Evolutionary conservation across 2,888 invertebrate species (phyloP).

Genomic region (Chrysotoxum bicinctum): DNA sequence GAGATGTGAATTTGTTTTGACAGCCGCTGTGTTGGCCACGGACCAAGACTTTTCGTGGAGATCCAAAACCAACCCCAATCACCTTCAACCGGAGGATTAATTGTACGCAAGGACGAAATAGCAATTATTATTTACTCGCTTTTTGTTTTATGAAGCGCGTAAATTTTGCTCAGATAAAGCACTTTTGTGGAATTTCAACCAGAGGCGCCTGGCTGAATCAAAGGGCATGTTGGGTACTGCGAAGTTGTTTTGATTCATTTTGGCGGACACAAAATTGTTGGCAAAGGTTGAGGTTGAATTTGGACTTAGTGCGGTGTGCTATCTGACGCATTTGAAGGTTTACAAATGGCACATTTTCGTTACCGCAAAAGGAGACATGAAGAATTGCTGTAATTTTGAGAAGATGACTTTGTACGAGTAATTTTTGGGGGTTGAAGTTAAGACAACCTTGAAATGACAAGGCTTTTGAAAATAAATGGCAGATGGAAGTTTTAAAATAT

Average conservation of each 20-base stretch:
- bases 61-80: not conserved
- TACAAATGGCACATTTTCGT: slow-evolving; percentile 2
- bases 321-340: slow-evolving; percentile 17
- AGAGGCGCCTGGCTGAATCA: not conserved
- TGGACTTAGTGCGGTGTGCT: not conserved
- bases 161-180: slow-evolving; percentile 19
- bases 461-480: slow-evolving; percentile 7
- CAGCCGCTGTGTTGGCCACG: slow-evolving; percentile 1
- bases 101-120: slow-evolving; percentile 35
- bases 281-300: slow-evolving; percentile 16
- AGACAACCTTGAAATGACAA: not conserved
- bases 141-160: slow-evolving; percentile 51
- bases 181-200: not conserved
- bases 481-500: slow-evolving; percentile 17
- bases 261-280: slow-evolving; percentile 25
- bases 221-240: not conserved
- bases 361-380: slow-evolving; percentile 5
- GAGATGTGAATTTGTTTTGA: not conserved
- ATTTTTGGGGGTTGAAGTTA: not conserved
- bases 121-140: slow-evolving; percentile 55
- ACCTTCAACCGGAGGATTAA: not conserved
- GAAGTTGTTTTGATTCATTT: slow-evolving; percentile 20
- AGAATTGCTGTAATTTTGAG: slow-evolving; percentile 24
- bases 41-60: not conserved
- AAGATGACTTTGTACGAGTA: not conserved